Percentiles rank a stretch among this genome's conserved stretches.
Evolutionary conservation across 2,113 vertebrate genomes (phyloP).

Genomic region (Rhineura floridana): DNA sequence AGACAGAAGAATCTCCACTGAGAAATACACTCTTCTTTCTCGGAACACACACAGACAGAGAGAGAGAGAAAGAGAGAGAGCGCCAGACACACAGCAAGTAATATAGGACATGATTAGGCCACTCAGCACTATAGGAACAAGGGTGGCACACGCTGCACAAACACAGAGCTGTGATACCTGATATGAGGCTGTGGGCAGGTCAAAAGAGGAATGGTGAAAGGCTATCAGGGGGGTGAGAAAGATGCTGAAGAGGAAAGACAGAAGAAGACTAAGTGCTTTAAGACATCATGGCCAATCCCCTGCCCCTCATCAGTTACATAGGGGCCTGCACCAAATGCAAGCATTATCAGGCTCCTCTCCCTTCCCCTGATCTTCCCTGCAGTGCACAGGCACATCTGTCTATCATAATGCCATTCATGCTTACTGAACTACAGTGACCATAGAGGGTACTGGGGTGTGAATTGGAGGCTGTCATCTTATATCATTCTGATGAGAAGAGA

Average conservation of each 20-base stretch:
- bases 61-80: neutral
- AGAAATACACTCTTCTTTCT: constrained; percentile 6
- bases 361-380: neutral
- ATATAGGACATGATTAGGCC: constrained; percentile 27
- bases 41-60: neutral
- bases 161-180: constrained; percentile 83
- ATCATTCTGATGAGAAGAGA: neutral
- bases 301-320: constrained; percentile 9
- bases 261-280: constrained; percentile 64
- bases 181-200: constrained; percentile 79
- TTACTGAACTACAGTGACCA: neutral
- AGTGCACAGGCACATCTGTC: neutral
- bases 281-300: constrained; percentile 24
- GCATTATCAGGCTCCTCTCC: neutral
- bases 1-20: neutral
- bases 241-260: constrained; percentile 85
- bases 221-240: constrained; percentile 95
- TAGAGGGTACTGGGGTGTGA: neutral
- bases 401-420: neutral
- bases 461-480: neutral
- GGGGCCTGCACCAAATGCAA: constrained; percentile 10
- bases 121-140: constrained; percentile 56
- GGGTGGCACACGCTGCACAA: constrained; percentile 46
- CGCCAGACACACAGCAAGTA: constrained; percentile 47
- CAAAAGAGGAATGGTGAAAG: constrained; percentile 99